Evolutionary conservation across 1,140 invertebrate species (phyloP).

Genomic region (Zaprionus capensis): DNA sequence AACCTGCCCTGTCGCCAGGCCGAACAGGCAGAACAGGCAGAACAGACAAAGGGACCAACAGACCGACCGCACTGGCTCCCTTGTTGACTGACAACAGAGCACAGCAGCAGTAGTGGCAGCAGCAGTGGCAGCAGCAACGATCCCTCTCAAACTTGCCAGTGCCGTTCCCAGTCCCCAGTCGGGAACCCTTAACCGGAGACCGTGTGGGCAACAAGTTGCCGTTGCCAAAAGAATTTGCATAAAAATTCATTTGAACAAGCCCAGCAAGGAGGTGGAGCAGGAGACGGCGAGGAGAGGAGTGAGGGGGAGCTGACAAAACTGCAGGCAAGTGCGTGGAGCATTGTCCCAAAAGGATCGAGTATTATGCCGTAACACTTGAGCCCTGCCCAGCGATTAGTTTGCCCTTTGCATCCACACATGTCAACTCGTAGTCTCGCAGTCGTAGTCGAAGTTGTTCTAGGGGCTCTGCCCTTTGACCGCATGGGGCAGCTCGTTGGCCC

Average conservation of each 20-base stretch:
- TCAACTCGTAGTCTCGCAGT: background rate
- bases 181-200: slow-evolving; percentile 10
- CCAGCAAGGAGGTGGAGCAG: background rate
- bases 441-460: background rate
- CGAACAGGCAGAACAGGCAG: background rate
- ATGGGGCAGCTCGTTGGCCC: slow-evolving; percentile 4
- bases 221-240: slow-evolving; percentile 68
- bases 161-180: slow-evolving; percentile 7
- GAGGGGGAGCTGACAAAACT: background rate
- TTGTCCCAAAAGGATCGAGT: slow-evolving; percentile 31
- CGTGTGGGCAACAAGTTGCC: slow-evolving; percentile 49
- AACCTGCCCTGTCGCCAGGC: background rate
- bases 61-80: slow-evolving; percentile 35
- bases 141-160: slow-evolving; percentile 18
- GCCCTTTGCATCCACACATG: slow-evolving; percentile 2
- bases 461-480: background rate
- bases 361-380: slow-evolving; percentile 40
- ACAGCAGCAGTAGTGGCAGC: background rate
- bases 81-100: slow-evolving; percentile 37
- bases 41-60: background rate
- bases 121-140: background rate
- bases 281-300: background rate
- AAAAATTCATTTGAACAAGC: slow-evolving; percentile 62
- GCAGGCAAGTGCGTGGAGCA: slow-evolving; percentile 23
- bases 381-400: slow-evolving; percentile 35